A percentile compares a stretch with the other conserved stretches of the same genome.
These are phyloP conservation scores for Dascillus cervinus DNA, from an alignment of 2,888 invertebrate genomes.

Conservation along the genomic window DNA sequence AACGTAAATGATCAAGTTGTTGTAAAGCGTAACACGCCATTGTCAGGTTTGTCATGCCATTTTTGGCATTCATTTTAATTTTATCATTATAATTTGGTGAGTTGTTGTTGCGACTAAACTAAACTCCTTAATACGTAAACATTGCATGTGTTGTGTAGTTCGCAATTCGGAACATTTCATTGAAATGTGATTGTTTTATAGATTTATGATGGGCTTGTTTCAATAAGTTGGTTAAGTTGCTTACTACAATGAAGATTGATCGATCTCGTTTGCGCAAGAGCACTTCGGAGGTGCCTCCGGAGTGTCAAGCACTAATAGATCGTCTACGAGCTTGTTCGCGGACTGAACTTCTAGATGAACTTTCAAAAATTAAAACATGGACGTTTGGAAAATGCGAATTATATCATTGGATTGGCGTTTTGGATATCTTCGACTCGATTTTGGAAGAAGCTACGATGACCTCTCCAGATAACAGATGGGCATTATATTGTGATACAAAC, in stretches of 20 bases:
- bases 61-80: too few relatives aligned
- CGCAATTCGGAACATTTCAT: too few relatives aligned
- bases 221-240: too few relatives aligned
- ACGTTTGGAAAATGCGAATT: conserved; percentile 82
- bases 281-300: conserved; percentile 72
- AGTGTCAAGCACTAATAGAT: conserved; percentile 70
- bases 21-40: too few relatives aligned
- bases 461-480: conserved; percentile 57
- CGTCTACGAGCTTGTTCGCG: conserved; percentile 59
- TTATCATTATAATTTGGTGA: too few relatives aligned
- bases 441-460: conserved; percentile 65
- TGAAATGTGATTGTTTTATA: too few relatives aligned
- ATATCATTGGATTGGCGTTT: conserved; percentile 77
- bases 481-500: conserved; percentile 63
- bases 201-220: too few relatives aligned
- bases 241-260: conserved; percentile 67
- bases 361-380: conserved; percentile 71
- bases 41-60: too few relatives aligned
- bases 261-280: conserved; percentile 72
- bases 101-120: too few relatives aligned
- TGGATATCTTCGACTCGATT: conserved; percentile 68
- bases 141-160: too few relatives aligned
- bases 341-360: conserved; percentile 57
- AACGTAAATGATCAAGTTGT: too few relatives aligned
- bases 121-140: too few relatives aligned